Percentiles rank a stretch among this genome's conserved stretches.
Evolutionary conservation across 1,140 invertebrate species (phyloP).

Genomic region (Trigoniulus corallinus): DNA sequence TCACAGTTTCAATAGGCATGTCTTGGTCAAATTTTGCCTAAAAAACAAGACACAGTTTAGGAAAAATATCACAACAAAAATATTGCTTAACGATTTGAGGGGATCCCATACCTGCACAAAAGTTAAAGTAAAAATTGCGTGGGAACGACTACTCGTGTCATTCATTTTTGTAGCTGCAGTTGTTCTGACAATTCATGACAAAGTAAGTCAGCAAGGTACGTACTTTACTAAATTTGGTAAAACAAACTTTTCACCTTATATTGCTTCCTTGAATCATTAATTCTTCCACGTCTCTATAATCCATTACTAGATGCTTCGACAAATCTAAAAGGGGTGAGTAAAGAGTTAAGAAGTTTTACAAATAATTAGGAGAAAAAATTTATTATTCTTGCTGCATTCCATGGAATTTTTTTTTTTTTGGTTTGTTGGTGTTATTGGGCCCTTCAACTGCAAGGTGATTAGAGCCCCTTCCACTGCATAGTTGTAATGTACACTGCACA

Average conservation of each 20-base stretch:
- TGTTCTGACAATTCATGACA: no score
- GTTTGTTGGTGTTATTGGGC: no score
- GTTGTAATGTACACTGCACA: no score
- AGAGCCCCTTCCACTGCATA: no score
- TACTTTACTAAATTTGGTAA: neutral
- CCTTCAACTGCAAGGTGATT: no score
- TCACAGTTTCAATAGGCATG: slow-evolving; percentile 71
- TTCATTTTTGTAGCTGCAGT: slow-evolving; percentile 42
- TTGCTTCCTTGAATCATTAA: slow-evolving; percentile 14
- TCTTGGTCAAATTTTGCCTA: slow-evolving; percentile 40
- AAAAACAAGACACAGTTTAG: neutral
- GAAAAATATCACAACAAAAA: neutral
- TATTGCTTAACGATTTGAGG: neutral
- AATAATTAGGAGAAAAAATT: no score
- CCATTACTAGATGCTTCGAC: slow-evolving; percentile 65
- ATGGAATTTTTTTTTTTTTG: no score
- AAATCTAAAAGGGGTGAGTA: no score
- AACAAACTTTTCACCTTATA: slow-evolving; percentile 7
- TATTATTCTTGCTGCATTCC: no score
- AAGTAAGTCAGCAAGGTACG: slow-evolving; percentile 3
- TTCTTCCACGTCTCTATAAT: slow-evolving; percentile 64
- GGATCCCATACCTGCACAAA: slow-evolving; percentile 63
- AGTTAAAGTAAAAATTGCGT: slow-evolving; percentile 88
- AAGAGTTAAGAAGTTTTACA: no score
- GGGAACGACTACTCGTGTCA: slow-evolving; percentile 49